Evolutionary conservation across 2,113 vertebrate species (phyloP), one percentile per base, ranked within the genome.

Genomic region (Amphilophus citrinellus): DNA sequence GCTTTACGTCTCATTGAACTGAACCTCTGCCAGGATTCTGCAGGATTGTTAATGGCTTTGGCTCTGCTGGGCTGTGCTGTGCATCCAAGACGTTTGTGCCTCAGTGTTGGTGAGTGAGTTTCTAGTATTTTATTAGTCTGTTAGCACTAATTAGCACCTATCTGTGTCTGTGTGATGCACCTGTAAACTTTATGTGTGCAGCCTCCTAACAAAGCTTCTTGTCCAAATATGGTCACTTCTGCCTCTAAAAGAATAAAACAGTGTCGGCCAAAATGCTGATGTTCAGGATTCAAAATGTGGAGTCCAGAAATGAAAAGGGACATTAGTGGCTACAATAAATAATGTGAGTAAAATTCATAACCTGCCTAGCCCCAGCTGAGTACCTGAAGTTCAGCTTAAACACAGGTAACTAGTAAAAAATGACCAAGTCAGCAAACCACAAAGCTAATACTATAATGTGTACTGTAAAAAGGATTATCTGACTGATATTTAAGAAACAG

Each of bases 181-280:
- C 27, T 47, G 44, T 53, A 71, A 71, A 71, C 8, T 2, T 68
- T 2, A 18, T 18, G 27, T 27, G 18, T 27, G 63, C 14, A 68
- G 39, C 14, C 10, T 47, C 4, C 22, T 47, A 47, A 47, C 22
- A 47, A 27, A 47, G 2, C 22, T 18, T 68, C 44, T 47, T 17
- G 39, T 0, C 17, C 44, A 47, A 47, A 47, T 44, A 17, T 7
- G 22, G 7, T 32, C 14, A 0, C 37, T 66, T 24, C 0, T 39
- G 1, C n/a, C 8, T 66, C 37, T 30, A 30, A 4, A 30, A 30
- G 22, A 30, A 30, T 30, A 30, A 30, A 30, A 30, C 3, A 3
- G 30, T 30, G 30, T 30, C 30, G 4, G 14, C 0, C 0, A 66
- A 66, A 66, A 66, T 66, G 37, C 62, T 5, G 22, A 68, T 44